phyloP scores from a whole-genome alignment of 1,140 invertebrate species.

The Drosophila micromelanica region DNA sequence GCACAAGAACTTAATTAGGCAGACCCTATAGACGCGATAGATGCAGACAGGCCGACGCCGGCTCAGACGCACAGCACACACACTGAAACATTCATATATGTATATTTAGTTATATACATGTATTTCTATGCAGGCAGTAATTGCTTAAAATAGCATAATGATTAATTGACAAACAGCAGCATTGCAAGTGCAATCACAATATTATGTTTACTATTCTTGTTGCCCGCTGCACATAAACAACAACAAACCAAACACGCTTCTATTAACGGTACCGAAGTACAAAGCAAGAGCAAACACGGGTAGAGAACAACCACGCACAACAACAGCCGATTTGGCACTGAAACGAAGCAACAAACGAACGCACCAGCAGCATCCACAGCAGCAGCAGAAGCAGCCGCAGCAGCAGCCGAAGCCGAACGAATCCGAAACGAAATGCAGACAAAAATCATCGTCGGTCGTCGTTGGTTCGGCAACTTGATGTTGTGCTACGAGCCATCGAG shows the following conservation, averaged over 20 bases:
- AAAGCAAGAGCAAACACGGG: slow-evolving; percentile 1
- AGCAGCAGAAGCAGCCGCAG: neutral
- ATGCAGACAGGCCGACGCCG: slow-evolving; percentile 50
- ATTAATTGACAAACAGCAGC: slow-evolving; percentile 31
- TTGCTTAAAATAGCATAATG: slow-evolving; percentile 45
- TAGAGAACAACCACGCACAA: slow-evolving; percentile 37
- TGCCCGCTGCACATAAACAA: slow-evolving; percentile 28
- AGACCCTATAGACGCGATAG: slow-evolving; percentile 32
- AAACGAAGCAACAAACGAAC: slow-evolving; percentile 29
- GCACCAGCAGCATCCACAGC: slow-evolving; percentile 44
- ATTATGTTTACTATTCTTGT: slow-evolving; percentile 42
- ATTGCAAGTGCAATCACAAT: slow-evolving; percentile 38
- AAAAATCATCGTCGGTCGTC: slow-evolving; percentile 28
- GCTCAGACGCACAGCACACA: slow-evolving; percentile 16
- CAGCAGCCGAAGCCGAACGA: slow-evolving; percentile 5
- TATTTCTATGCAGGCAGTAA: slow-evolving; percentile 11
- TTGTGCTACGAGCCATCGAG: slow-evolving; percentile 1
- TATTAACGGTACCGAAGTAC: slow-evolving; percentile 10
- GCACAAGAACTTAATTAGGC: slow-evolving; percentile 63
- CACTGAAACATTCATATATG: slow-evolving; percentile 3
- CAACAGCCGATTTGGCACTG: slow-evolving; percentile 59
- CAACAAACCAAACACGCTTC: slow-evolving; percentile 38
- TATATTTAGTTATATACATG: neutral
- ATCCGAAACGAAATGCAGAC: slow-evolving; percentile 43
- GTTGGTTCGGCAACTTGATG: slow-evolving; percentile 8